Conservation (phyloP, 1,140 invertebrate genomes). For the Lordiphosa clarofinis region DNA sequence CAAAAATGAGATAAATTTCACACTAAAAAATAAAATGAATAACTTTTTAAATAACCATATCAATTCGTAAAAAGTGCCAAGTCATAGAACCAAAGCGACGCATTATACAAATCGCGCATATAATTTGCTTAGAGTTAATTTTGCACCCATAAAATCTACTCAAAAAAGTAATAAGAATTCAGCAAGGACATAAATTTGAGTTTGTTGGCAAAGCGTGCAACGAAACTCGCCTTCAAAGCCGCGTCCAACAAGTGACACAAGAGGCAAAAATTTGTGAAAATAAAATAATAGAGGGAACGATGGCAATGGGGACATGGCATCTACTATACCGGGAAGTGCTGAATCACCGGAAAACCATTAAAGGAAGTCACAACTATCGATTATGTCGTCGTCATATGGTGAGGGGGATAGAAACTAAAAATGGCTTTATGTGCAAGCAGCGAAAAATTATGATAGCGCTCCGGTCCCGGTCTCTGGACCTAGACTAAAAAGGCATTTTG, state of each 20-base stretch:
- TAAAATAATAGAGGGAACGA: slow-evolving; percentile 16
- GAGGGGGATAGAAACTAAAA: slow-evolving; percentile 33
- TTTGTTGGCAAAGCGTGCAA: slow-evolving; percentile 11
- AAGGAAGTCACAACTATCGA: slow-evolving; percentile 70
- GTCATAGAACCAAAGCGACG: not conserved
- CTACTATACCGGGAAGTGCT: slow-evolving; percentile 11
- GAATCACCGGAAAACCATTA: slow-evolving; percentile 71
- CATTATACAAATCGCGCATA: slow-evolving; percentile 10
- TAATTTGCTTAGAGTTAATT: slow-evolving; percentile 34
- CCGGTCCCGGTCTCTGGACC: slow-evolving; percentile 12
- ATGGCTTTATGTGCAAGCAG: slow-evolving; percentile 54
- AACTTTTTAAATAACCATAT: slow-evolving; percentile 36
- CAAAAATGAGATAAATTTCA: slow-evolving; percentile 39
- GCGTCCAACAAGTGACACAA: slow-evolving; percentile 52
- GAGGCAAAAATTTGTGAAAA: slow-evolving; percentile 31
- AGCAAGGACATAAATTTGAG: slow-evolving; percentile 25
- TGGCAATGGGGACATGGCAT: slow-evolving; percentile 5
- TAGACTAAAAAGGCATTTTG: slow-evolving; percentile 1
- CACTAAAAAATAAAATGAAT: slow-evolving; percentile 24
- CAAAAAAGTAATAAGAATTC: too few species aligned
- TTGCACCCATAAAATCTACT: not conserved
- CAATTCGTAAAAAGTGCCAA: slow-evolving; percentile 8
- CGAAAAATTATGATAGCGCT: slow-evolving; percentile 57
- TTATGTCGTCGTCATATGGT: slow-evolving; percentile 45
- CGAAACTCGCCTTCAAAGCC: slow-evolving; percentile 13